phyloP scores from a whole-genome alignment of 1,140 invertebrate genomes.

The Zaprionus africanus region DNA sequence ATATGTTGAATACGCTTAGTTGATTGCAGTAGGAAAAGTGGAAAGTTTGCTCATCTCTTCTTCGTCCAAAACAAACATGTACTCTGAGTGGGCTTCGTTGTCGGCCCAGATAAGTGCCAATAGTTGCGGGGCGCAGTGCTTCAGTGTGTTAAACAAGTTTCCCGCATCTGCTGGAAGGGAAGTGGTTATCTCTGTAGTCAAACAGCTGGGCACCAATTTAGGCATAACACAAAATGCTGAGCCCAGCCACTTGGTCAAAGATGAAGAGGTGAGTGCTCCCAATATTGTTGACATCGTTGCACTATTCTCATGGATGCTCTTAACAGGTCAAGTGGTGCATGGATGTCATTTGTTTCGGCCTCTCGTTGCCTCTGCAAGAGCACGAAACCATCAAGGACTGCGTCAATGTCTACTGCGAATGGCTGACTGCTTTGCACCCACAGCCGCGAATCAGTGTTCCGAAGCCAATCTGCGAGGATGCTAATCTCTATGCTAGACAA shows the following conservation, averaged over 20 bases:
- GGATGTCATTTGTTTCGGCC: slow-evolving; percentile 94
- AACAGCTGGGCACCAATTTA: slow-evolving; percentile 90
- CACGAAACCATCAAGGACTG: slow-evolving; percentile 98
- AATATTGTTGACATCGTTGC: background rate
- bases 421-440: slow-evolving; percentile 94
- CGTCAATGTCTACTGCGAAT: slow-evolving; percentile 98
- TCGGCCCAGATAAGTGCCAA: slow-evolving; percentile 88
- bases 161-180: slow-evolving; percentile 90
- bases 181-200: slow-evolving; percentile 93
- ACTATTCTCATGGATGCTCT: background rate
- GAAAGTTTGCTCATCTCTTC: slow-evolving; percentile 4
- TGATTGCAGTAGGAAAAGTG: slow-evolving; percentile 14
- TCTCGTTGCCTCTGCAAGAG: slow-evolving; percentile 94
- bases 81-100: slow-evolving; percentile 93
- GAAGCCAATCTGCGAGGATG: slow-evolving; percentile 93
- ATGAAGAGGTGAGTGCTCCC: slow-evolving; percentile 88
- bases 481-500: slow-evolving; percentile 95
- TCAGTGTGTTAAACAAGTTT: slow-evolving; percentile 95
- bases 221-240: slow-evolving; percentile 91
- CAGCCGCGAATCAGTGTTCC: slow-evolving; percentile 93
- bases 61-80: slow-evolving; percentile 85
- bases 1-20: background rate
- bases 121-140: slow-evolving; percentile 87
- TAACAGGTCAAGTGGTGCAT: slow-evolving; percentile 82
- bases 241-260: slow-evolving; percentile 90